phyloP scores from a whole-genome alignment of 1,140 invertebrate species.

The Drosophila persimilis region DNA sequence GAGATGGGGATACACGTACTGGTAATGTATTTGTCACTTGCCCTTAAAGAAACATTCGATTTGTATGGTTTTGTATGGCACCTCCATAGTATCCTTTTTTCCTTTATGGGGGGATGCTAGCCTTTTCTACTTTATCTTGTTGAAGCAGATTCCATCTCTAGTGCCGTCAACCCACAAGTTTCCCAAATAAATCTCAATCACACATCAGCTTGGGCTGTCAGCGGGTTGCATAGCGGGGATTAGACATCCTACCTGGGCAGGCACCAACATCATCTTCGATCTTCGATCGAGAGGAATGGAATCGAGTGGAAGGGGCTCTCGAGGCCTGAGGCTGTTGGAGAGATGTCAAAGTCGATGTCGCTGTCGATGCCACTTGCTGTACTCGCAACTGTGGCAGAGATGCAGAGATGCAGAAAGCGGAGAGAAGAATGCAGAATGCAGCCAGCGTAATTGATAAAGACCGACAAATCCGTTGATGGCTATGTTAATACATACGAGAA shows the following conservation, averaged over 20 bases:
- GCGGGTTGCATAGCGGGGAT: conserved; percentile 47
- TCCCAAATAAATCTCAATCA: conserved; percentile 65
- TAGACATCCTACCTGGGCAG: conserved; percentile 50
- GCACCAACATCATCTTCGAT: conserved; percentile 32
- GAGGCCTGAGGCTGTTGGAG: conserved; percentile 13
- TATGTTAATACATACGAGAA: conserved; percentile 64
- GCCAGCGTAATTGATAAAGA: conserved; percentile 78
- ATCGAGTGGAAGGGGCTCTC: not conserved
- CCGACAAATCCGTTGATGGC: conserved; percentile 79
- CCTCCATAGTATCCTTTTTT: not conserved
- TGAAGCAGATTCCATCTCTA: conserved; percentile 4
- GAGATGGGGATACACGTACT: conserved; percentile 3
- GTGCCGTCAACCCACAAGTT: conserved; percentile 45
- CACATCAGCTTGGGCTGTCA: conserved; percentile 59
- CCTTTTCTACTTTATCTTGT: not conserved
- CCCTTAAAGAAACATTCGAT: not conserved
- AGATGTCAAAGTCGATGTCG: conserved; percentile 54
- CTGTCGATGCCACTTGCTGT: conserved; percentile 63
- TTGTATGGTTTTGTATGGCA: no score
- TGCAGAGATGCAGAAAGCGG: conserved; percentile 44
- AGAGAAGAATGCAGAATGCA: conserved; percentile 34
- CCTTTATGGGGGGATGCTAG: no score
- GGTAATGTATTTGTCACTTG: not conserved
- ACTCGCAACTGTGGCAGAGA: conserved; percentile 51
- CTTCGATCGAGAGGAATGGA: no score